These are phyloP conservation scores for Patella depressa DNA, from an alignment of 2,888 invertebrate species.

Conservation along the genomic window DNA sequence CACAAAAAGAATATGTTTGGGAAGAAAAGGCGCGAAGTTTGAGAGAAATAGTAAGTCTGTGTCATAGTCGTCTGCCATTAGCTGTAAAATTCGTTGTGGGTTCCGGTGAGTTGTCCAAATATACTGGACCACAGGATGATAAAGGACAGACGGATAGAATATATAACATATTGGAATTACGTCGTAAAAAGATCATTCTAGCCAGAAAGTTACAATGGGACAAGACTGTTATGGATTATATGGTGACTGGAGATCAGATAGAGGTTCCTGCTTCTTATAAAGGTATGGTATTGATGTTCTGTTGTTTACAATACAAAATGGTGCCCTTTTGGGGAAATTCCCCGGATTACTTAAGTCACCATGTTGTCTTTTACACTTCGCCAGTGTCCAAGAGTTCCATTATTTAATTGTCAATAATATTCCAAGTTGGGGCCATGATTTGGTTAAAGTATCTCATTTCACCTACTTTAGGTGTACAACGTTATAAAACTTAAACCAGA, in stretches of 20 bases:
- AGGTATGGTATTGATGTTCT: conserved; percentile 42
- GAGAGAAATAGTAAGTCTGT: neutral
- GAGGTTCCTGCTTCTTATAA: conserved; percentile 57
- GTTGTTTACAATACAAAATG: too few relatives aligned
- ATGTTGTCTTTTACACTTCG: too few relatives aligned
- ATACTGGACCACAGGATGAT: neutral
- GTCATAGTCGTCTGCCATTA: neutral
- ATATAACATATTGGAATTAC: conserved; percentile 53
- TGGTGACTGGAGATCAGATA: conserved; percentile 48
- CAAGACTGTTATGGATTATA: conserved; percentile 54
- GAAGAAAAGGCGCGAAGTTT: neutral
- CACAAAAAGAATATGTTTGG: neutral
- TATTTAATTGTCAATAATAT: too few relatives aligned
- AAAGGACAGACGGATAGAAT: conserved; percentile 36
- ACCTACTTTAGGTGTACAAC: too few relatives aligned
- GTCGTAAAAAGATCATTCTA: conserved; percentile 54
- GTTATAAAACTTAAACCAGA: too few relatives aligned
- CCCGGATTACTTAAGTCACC: too few relatives aligned
- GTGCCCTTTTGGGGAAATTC: too few relatives aligned
- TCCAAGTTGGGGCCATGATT: too few relatives aligned
- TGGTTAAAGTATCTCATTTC: too few relatives aligned
- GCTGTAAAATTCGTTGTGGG: neutral
- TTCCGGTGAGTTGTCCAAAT: neutral
- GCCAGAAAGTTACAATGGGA: conserved; percentile 60
- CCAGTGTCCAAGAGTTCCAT: too few relatives aligned